Evolutionary conservation across 30 jellyfish, hydroid and myxozoan species (phyloP).

Genomic region (Hydractinia symbiolongicarpus): DNA sequence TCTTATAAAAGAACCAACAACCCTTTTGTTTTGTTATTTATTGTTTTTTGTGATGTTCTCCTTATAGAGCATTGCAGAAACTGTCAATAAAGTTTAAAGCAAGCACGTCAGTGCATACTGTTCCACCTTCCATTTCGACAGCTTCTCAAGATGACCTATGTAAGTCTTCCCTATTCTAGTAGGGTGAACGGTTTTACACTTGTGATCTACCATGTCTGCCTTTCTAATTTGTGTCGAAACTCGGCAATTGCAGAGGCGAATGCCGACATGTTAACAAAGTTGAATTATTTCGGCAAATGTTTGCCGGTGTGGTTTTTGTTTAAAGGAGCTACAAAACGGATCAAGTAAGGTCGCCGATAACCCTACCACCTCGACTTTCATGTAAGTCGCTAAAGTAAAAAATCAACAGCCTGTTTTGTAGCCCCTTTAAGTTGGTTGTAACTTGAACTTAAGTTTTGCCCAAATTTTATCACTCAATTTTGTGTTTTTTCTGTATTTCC

Average conservation of each 20-base stretch:
- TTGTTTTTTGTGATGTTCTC: neutral
- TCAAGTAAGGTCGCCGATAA: too few relatives aligned
- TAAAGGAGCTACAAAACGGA: too few relatives aligned
- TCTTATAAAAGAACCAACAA: neutral
- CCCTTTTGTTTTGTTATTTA: neutral
- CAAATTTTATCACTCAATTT: neutral
- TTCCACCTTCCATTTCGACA: slow-evolving; percentile 41
- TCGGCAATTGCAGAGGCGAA: too few relatives aligned
- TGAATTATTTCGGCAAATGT: too few relatives aligned
- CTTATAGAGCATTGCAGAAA: slow-evolving; percentile 46
- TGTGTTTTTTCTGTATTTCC: neutral
- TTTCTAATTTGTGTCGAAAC: too few relatives aligned
- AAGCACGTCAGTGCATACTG: slow-evolving; percentile 36
- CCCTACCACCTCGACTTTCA: too few relatives aligned
- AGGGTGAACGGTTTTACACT: neutral
- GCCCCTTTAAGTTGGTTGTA: neutral
- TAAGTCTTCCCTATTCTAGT: slow-evolving; percentile 20
- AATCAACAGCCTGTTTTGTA: too few relatives aligned
- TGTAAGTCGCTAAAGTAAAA: too few relatives aligned
- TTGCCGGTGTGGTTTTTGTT: too few relatives aligned
- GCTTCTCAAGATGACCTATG: slow-evolving; percentile 61
- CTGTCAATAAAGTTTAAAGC: slow-evolving; percentile 44
- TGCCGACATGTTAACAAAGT: too few relatives aligned
- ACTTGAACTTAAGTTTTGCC: neutral
- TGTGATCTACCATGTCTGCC: neutral